Evolutionary conservation across 2,888 invertebrate genomes (phyloP), one percentile per base, ranked within the genome.

Genomic region (Hemaris fuciformis): DNA sequence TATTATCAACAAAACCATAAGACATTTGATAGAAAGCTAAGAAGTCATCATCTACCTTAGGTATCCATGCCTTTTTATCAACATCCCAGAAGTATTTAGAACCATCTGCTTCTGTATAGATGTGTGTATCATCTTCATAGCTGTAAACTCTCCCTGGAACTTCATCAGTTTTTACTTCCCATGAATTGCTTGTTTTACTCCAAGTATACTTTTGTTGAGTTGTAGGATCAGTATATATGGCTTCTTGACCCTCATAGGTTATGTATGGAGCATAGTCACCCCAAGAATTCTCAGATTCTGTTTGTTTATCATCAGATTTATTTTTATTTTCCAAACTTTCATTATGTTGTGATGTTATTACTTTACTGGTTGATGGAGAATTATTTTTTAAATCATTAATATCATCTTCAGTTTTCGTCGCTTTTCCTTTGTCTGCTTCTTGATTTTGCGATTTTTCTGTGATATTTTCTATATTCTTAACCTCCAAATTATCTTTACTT

Each of bases 1-100:
- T 93, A 71, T 95, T 94, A 74, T 96, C 95, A 53, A 95, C 93
- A 83, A 97, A 97, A 3, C 98, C 98, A 88, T 99, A 99, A 77
- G 94, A 98, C 95, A 99, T 96, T 89, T 99, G 99, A 91, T 99
- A 99, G 62, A 94, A 94, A 0, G 99, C 99, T 92, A 99, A 94
- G 80, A 99, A 99, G 75, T 99, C 98, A 76, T 98, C 98, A 91
- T 99, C 98, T 66, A 99, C 95, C 94, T 98, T 98, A 0, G 99
- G 99, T 88, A 99, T 97, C 99, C 99, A 99, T 3, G 98, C 99
- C 77, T 95, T 96, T 83, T 97, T 98, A 42, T 95, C 95, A 23
- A 93, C 93, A 88, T 99, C 98, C 98, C 98, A 99, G 79, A 99
- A 96, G 84, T 95, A 98, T 66, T 96, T 95, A 0, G 96, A 95